Conservation (phyloP, 2,113 vertebrate genomes). For the Benitochromis conjunctus region DNA sequence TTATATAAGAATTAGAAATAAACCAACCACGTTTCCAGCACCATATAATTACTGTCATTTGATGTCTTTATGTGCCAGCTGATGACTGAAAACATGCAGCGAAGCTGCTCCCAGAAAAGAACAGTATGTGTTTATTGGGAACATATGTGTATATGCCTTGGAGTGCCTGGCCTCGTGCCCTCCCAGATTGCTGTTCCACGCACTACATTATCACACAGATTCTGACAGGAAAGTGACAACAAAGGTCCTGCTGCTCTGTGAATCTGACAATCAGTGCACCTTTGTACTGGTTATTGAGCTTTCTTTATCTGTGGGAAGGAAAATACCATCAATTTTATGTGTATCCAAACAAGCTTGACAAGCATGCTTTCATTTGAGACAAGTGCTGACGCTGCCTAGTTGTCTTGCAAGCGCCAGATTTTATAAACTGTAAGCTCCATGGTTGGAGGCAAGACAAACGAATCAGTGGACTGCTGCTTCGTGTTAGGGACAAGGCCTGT, state of each 20-base stretch:
- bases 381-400: not conserved
- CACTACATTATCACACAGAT: not conserved
- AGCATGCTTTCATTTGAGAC: constrained; percentile 40
- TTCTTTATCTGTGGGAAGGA: constrained; percentile 25
- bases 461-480: constrained; percentile 19
- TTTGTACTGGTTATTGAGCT: constrained; percentile 3
- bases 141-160: constrained; percentile 27
- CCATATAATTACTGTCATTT: constrained; percentile 23
- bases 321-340: constrained; percentile 17
- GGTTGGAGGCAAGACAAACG: not conserved
- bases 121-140: constrained; percentile 33
- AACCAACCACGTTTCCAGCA: not conserved
- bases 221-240: constrained; percentile 16
- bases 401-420: not conserved
- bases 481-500: constrained; percentile 14
- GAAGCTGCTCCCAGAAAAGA: constrained; percentile 18
- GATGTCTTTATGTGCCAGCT: constrained; percentile 14
- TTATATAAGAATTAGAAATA: constrained; percentile 21
- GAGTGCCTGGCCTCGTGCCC: constrained; percentile 5
- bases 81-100: constrained; percentile 38
- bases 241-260: not conserved
- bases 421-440: not conserved
- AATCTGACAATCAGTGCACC: constrained; percentile 6
- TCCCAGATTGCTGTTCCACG: constrained; percentile 32
- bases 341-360: not conserved